These are phyloP conservation scores for Hermodice carunculata DNA, from an alignment of 2,888 invertebrate species.

Conservation along the genomic window DNA sequence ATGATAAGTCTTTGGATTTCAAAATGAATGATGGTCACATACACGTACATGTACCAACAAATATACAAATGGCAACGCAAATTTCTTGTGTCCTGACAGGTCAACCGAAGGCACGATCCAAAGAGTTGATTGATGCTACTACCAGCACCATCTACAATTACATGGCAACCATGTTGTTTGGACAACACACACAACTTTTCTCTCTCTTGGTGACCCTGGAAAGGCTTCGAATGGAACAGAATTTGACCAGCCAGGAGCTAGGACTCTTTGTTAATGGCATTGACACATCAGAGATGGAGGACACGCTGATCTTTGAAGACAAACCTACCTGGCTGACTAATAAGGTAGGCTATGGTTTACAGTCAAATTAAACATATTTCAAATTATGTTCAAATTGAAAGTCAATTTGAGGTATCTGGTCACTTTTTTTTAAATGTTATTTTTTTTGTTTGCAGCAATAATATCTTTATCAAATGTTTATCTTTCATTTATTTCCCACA, in stretches of 20 bases:
- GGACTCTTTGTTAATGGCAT: constrained; percentile 65
- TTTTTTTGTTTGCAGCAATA: neutral
- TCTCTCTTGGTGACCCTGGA: constrained; percentile 63
- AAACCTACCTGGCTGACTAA: constrained; percentile 61
- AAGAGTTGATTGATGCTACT: constrained; percentile 62
- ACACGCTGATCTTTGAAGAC: constrained; percentile 49
- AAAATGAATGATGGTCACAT: too few relatives aligned
- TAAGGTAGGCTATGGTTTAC: constrained; percentile 50
- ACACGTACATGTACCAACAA: too few relatives aligned
- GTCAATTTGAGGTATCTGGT: neutral
- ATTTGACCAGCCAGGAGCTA: constrained; percentile 60
- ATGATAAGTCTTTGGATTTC: too few relatives aligned
- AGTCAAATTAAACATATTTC: neutral
- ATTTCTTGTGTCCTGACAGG: too few relatives aligned
- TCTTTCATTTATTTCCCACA: too few relatives aligned
- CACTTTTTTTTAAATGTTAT: neutral
- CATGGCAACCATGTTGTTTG: constrained; percentile 64
- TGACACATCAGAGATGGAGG: constrained; percentile 55
- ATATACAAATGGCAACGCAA: too few relatives aligned
- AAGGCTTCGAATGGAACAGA: constrained; percentile 51
- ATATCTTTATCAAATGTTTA: neutral
- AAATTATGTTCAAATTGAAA: too few relatives aligned
- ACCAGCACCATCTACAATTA: constrained; percentile 54
- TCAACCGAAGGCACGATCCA: constrained; percentile 59
- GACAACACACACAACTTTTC: constrained; percentile 57